Percentiles rank a stretch among this genome's conserved stretches.
These are phyloP conservation scores for Ophion costatus DNA, from an alignment of 2,888 invertebrate genomes.

Conservation along the genomic window DNA sequence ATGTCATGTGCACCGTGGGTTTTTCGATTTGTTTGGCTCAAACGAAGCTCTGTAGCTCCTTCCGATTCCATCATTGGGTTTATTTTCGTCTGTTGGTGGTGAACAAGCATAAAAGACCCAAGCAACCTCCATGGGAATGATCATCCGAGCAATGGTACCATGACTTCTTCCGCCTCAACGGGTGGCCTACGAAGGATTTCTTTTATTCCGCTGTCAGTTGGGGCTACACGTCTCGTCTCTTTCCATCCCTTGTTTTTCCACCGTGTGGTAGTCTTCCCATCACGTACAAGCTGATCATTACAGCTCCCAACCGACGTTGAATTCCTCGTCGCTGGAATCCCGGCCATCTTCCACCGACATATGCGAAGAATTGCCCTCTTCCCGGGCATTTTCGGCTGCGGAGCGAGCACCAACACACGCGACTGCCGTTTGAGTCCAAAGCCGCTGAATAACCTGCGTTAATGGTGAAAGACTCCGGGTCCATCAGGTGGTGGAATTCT, in stretches of 20 bases:
- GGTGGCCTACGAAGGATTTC: constrained; percentile 42
- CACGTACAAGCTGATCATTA: constrained; percentile 45
- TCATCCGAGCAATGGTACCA: constrained; percentile 70
- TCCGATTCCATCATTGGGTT: not conserved
- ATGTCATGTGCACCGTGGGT: constrained; percentile 1
- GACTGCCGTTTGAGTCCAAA: constrained; percentile 3
- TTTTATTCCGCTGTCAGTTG: constrained; percentile 39
- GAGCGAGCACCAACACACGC: constrained; percentile 8
- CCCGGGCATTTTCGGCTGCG: constrained; percentile 51
- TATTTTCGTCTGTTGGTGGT: not conserved
- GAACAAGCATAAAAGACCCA: not conserved
- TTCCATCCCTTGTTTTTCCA: constrained; percentile 45
- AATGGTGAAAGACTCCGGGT: not conserved
- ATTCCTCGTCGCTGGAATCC: constrained; percentile 64
- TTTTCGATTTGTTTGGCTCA: not conserved
- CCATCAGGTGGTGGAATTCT: not conserved
- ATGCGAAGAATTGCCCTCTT: constrained; percentile 61
- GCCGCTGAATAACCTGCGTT: constrained; percentile 15
- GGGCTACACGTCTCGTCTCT: constrained; percentile 42
- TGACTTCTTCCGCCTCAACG: constrained; percentile 68
- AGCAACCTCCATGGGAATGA: constrained; percentile 65
- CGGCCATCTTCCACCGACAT: constrained; percentile 66
- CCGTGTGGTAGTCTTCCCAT: constrained; percentile 52
- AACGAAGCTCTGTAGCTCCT: not conserved
- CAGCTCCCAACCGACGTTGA: constrained; percentile 42